Evolutionary conservation across 2,113 vertebrate species (phyloP).

Genomic region (Ariopsis seemanni): DNA sequence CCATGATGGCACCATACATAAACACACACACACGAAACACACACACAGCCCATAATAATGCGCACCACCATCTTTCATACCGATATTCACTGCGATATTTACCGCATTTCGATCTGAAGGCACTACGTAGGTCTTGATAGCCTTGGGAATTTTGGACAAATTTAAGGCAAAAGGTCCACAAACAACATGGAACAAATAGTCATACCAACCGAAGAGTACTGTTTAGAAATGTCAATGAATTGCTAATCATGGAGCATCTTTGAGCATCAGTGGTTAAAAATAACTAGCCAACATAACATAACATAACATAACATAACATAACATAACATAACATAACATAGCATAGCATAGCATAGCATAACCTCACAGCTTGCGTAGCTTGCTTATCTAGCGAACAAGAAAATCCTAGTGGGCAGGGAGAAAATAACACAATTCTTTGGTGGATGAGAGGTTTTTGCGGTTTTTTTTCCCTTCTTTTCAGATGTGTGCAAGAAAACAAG

Average conservation of each 20-base stretch:
- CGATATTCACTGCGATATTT: background rate
- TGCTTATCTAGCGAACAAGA: background rate
- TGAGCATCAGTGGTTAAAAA: background rate
- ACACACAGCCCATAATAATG: background rate
- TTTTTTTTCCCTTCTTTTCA: too few relatives aligned
- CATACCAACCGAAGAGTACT: background rate
- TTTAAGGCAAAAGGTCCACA: background rate
- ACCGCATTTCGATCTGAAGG: too few relatives aligned
- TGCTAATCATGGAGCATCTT: background rate
- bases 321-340: too few relatives aligned
- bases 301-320: too few relatives aligned
- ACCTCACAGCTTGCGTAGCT: background rate
- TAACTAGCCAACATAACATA: background rate
- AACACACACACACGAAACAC: conserved; percentile 1
- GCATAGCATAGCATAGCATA: too few relatives aligned
- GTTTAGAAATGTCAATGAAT: background rate
- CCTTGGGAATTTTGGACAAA: background rate
- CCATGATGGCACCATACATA: conserved; percentile 11
- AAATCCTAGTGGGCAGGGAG: background rate
- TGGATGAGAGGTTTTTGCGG: too few relatives aligned
- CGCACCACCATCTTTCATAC: background rate
- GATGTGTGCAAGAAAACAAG: too few relatives aligned
- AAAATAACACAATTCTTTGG: background rate
- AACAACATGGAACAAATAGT: background rate
- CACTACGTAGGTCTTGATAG: background rate